Conservation (phyloP, 2,113 vertebrate species). For the Equus quagga region DNA sequence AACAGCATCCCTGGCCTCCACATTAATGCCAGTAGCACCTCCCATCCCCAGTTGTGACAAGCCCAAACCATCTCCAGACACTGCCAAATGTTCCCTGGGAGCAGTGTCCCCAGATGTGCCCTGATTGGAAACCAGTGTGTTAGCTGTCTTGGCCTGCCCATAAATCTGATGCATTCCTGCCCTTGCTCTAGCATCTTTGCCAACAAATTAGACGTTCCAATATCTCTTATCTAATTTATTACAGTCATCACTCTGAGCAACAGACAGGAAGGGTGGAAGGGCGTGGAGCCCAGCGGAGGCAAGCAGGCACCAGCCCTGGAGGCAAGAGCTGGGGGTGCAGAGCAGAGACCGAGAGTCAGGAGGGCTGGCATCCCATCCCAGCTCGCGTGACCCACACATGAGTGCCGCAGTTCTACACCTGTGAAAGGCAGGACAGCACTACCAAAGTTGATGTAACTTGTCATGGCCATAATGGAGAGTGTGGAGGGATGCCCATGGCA, state of each 20-base stretch:
- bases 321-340: no score
- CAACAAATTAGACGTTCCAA: no score
- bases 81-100: background rate
- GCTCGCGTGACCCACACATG: rapidly evolving
- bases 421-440: rapidly evolving
- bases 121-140: background rate
- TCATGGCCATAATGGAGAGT: background rate
- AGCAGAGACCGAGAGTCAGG: background rate
- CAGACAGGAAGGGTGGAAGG: background rate
- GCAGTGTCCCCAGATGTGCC: background rate
- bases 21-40: background rate
- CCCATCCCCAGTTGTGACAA: background rate
- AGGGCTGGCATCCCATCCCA: background rate
- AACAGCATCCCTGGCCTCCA: background rate
- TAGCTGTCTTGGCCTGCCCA: background rate
- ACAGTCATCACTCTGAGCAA: background rate
- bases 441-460: background rate
- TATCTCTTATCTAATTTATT: background rate
- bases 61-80: background rate
- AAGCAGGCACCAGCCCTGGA: rapidly evolving
- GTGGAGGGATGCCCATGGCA: background rate
- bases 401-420: background rate
- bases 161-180: background rate
- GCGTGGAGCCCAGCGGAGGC: background rate
- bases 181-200: background rate